Evolutionary conservation across 2,888 invertebrate genomes (phyloP).

Genomic region (Dioctria rufipes): DNA sequence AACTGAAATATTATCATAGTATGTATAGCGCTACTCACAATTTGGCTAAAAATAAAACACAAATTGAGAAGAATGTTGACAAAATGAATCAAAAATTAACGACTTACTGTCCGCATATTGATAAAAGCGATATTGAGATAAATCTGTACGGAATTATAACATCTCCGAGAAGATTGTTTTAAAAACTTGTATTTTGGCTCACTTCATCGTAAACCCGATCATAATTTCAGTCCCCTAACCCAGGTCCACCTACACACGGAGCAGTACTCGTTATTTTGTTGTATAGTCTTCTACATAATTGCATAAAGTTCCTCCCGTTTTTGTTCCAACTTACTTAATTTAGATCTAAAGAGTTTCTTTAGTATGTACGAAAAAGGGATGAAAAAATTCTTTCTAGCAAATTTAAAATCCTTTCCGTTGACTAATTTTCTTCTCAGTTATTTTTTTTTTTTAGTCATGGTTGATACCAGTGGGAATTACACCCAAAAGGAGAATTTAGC

Average conservation of each 20-base stretch:
- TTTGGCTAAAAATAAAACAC: too few species aligned
- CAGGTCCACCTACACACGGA: too few species aligned
- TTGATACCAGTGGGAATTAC: conserved; percentile 66
- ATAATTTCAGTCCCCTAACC: not conserved
- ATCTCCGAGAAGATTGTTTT: too few species aligned
- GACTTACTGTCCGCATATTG: too few species aligned
- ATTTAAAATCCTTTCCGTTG: conserved; percentile 44
- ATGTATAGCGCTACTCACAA: too few species aligned
- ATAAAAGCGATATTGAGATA: too few species aligned
- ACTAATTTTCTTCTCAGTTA: conserved; percentile 33
- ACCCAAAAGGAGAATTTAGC: conserved; percentile 70
- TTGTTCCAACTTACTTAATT: conserved; percentile 8
- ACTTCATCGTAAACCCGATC: not conserved
- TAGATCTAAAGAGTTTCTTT: conserved; percentile 14
- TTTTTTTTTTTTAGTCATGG: conserved; percentile 48
- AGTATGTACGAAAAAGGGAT: conserved; percentile 16
- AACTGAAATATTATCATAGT: too few species aligned
- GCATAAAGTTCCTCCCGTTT: conserved; percentile 1
- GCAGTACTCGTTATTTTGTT: not conserved
- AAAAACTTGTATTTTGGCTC: not conserved
- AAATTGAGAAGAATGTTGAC: too few species aligned
- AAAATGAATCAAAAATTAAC: too few species aligned
- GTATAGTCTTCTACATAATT: not conserved
- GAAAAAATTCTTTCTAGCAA: conserved; percentile 39
- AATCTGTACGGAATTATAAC: too few species aligned